Conservation (phyloP, 2,797 vertebrate genomes). For the Eulemur mongoz region DNA sequence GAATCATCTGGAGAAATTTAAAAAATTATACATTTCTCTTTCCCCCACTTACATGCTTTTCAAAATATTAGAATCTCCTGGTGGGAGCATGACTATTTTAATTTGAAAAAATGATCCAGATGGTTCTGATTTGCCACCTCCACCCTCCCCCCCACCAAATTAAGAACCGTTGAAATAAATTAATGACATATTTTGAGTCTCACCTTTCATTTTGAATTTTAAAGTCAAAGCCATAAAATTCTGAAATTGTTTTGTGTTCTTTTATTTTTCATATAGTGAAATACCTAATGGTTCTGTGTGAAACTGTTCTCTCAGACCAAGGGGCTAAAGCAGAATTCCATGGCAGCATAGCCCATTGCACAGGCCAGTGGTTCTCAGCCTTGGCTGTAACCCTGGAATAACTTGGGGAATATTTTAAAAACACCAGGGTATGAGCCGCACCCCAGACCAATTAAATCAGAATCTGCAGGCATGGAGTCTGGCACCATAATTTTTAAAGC, state of each 20-base stretch:
- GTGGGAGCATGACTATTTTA: conserved; percentile 31
- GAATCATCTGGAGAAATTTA: conserved; percentile 16
- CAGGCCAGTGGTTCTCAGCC: not conserved
- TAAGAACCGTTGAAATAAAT: conserved; percentile 56
- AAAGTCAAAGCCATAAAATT: conserved; percentile 45
- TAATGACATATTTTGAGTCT: conserved; percentile 57
- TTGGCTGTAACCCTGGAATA: not conserved
- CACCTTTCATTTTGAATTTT: conserved; percentile 56
- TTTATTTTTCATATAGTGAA: conserved; percentile 49
- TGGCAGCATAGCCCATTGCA: not conserved
- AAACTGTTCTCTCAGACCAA: not conserved
- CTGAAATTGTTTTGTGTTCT: conserved; percentile 25
- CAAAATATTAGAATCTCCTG: conserved; percentile 20
- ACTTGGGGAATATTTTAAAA: not conserved
- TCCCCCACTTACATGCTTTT: not conserved
- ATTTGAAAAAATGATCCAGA: conserved; percentile 30
- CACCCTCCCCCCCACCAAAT: not conserved
- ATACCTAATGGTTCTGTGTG: not conserved
- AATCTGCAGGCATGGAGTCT: not conserved
- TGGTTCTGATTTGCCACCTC: conserved; percentile 57
- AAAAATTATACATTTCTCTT: not conserved
- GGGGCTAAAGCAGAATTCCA: not conserved
- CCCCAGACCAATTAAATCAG: conserved; percentile 23
- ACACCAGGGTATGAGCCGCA: not conserved
- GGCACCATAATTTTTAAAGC: not conserved